These are phyloP conservation scores for Mormyrops boulengeri DNA, from an alignment of 2,797 vertebrate species.

Conservation along the genomic window DNA sequence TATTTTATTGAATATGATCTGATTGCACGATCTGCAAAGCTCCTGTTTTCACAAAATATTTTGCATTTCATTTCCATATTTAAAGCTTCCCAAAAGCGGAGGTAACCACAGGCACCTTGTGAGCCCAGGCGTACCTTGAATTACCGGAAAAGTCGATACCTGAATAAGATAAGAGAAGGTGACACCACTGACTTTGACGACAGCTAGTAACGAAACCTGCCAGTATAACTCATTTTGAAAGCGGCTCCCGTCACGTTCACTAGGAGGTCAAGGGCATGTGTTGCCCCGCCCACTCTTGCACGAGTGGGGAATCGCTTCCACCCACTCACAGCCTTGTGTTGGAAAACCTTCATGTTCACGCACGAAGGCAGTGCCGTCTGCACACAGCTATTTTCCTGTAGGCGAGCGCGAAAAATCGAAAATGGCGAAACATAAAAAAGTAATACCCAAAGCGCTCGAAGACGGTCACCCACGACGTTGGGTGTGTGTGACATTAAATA, in stretches of 20 bases:
- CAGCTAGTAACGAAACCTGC: not conserved
- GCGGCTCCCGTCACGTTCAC: not conserved
- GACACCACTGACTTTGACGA: not conserved
- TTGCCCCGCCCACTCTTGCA: not conserved
- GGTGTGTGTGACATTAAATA: not conserved
- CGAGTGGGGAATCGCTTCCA: not conserved
- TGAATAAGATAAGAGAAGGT: not conserved
- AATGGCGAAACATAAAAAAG: not conserved
- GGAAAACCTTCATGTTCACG: not conserved
- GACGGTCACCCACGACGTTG: not conserved
- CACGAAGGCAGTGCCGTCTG: not conserved
- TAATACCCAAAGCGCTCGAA: not conserved
- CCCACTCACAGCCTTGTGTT: not conserved
- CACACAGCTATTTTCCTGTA: not conserved
- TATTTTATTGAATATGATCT: not conserved
- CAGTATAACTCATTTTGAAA: not conserved
- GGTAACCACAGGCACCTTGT: not conserved
- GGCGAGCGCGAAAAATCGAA: not conserved
- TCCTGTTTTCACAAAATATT: not conserved
- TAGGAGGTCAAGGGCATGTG: not conserved
- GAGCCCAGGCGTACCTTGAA: not conserved
- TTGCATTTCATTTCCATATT: not conserved
- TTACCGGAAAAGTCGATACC: conserved; percentile 4
- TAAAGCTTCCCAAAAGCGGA: not conserved
- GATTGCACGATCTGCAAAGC: not conserved